Conservation (phyloP, 2,888 invertebrate species). For the Melieria picta region DNA sequence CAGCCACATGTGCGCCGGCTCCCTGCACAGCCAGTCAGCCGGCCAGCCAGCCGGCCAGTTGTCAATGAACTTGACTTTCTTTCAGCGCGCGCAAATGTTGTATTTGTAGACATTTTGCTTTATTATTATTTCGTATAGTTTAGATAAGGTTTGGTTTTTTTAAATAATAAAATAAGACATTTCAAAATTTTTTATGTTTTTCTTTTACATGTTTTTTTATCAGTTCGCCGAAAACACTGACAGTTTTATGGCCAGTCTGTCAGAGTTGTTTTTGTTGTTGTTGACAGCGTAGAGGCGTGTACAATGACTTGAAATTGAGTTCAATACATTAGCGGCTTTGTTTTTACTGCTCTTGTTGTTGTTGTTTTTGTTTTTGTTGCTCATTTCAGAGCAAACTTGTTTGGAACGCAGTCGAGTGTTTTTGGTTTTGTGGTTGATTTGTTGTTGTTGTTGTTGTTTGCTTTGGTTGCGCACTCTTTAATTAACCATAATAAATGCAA, state of each 20-base stretch:
- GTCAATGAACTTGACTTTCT: slow-evolving; percentile 26
- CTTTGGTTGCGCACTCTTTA: slow-evolving; percentile 2
- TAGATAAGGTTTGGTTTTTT: too few relatives aligned
- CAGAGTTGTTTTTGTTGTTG: background rate
- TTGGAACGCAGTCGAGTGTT: background rate
- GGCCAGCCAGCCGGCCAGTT: background rate
- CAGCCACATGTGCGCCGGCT: too few relatives aligned
- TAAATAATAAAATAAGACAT: too few relatives aligned
- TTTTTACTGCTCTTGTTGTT: too few relatives aligned
- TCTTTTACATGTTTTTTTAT: slow-evolving; percentile 4
- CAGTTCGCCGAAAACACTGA: background rate
- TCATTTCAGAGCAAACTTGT: slow-evolving; percentile 2
- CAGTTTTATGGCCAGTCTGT: background rate
- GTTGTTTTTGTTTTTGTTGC: too few relatives aligned
- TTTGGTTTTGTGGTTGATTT: background rate
- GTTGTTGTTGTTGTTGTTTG: background rate
- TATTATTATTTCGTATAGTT: too few relatives aligned
- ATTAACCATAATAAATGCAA: background rate
- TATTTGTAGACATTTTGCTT: background rate
- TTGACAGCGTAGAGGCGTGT: too few relatives aligned
- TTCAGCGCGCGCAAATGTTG: background rate
- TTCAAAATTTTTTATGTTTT: slow-evolving; percentile 2
- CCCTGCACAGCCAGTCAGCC: background rate
- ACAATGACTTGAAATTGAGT: background rate
- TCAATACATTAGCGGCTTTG: background rate